Evolutionary conservation across 2,113 vertebrate genomes (phyloP).

Genomic region (Taurulus bubalis): DNA sequence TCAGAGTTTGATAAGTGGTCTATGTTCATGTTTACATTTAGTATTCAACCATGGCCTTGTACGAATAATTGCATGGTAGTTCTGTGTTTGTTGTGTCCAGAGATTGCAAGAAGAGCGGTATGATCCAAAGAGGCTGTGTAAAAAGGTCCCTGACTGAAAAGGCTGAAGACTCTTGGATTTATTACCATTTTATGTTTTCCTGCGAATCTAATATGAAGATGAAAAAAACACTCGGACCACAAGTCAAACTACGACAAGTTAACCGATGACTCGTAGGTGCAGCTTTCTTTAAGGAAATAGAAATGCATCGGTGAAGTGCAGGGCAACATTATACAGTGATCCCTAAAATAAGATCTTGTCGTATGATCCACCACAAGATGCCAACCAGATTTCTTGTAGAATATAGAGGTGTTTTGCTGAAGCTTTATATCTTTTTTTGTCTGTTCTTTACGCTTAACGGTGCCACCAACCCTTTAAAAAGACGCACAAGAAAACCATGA

Average conservation of each 20-base stretch:
- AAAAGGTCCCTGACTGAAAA: slow-evolving; percentile 36
- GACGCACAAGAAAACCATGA: slow-evolving; percentile 7
- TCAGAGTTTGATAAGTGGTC: slow-evolving; percentile 37
- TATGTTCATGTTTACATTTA: slow-evolving; percentile 4
- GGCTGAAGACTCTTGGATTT: background rate
- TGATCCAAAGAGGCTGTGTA: slow-evolving; percentile 12
- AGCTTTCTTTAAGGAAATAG: slow-evolving; percentile 35
- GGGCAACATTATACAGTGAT: slow-evolving; percentile 53
- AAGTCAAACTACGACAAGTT: slow-evolving; percentile 52
- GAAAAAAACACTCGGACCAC: slow-evolving; percentile 12
- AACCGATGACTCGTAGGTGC: slow-evolving; percentile 38
- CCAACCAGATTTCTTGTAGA: slow-evolving; percentile 24
- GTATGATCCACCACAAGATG: slow-evolving; percentile 36
- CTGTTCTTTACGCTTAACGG: background rate
- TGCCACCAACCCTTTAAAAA: slow-evolving; percentile 6
- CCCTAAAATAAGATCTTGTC: slow-evolving; percentile 33
- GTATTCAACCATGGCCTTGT: slow-evolving; percentile 13
- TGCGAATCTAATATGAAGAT: slow-evolving; percentile 1
- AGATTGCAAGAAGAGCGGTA: slow-evolving; percentile 32
- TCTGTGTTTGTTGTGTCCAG: slow-evolving; percentile 10
- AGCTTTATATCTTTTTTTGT: slow-evolving; percentile 20
- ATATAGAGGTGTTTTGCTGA: slow-evolving; percentile 38
- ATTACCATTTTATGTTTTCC: background rate
- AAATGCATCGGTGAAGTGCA: slow-evolving; percentile 63
- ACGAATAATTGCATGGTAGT: slow-evolving; percentile 1